These are phyloP conservation scores for Cyprinodon brontotheroides DNA, from an alignment of 2,113 vertebrate genomes.

Conservation along the genomic window DNA sequence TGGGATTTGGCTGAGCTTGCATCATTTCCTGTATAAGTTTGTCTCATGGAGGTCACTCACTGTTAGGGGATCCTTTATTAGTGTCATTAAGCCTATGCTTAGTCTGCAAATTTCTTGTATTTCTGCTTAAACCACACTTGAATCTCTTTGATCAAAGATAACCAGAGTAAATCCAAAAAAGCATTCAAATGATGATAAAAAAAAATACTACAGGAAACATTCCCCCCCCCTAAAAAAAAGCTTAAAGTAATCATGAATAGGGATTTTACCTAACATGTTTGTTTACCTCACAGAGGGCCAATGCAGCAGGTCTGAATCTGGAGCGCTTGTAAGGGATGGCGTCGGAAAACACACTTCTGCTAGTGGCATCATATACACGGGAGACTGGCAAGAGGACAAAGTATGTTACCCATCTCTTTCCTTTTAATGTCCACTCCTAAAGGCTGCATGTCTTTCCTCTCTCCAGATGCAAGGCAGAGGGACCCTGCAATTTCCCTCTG, in stretches of 20 bases:
- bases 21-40: background rate
- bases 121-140: no score
- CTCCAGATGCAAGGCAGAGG: conserved; percentile 85
- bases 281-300: conserved; percentile 77
- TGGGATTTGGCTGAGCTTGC: no score
- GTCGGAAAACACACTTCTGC: conserved; percentile 77
- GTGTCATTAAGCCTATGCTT: no score
- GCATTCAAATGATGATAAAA: background rate
- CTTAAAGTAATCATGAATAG: background rate
- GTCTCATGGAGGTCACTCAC: no score
- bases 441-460: background rate
- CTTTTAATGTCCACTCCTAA: background rate
- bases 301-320: conserved; percentile 71
- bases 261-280: background rate
- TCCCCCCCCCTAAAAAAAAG: background rate
- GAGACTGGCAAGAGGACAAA: conserved; percentile 84
- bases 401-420: conserved; percentile 54
- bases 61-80: no score
- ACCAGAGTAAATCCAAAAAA: background rate
- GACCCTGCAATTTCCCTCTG: conserved; percentile 82
- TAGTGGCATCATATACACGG: conserved; percentile 73
- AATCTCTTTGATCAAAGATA: background rate
- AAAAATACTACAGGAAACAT: background rate
- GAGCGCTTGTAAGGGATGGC: conserved; percentile 77
- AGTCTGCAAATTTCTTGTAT: no score